phyloP scores from a whole-genome alignment of 2,888 invertebrate genomes.

The Dyspetes luteomarginatus region DNA sequence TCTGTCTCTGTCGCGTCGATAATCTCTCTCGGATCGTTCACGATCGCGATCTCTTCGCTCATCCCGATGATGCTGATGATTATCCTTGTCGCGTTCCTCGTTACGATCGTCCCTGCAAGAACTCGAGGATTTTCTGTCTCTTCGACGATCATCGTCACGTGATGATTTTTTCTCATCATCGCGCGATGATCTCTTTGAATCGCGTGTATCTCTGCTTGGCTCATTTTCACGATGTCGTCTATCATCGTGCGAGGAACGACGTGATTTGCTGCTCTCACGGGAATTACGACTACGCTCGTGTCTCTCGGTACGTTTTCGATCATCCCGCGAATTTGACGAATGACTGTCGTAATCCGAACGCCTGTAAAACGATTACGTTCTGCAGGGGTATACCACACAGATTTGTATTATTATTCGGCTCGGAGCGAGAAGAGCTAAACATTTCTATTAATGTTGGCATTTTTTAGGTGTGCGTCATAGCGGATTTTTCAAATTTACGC shows the following conservation, averaged over 20 bases:
- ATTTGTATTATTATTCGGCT: conserved; percentile 82
- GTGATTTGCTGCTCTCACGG: conserved; percentile 72
- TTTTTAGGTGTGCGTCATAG: conserved; percentile 4
- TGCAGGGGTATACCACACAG: conserved; percentile 83
- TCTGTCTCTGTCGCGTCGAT: conserved; percentile 75
- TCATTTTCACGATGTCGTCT: conserved; percentile 74
- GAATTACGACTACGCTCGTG: conserved; percentile 72
- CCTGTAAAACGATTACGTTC: conserved; percentile 84
- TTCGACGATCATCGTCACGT: conserved; percentile 77
- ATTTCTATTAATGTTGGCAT: conserved; percentile 30
- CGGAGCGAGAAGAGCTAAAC: conserved; percentile 65
- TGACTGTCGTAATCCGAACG: conserved; percentile 79
- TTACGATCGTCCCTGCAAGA: conserved; percentile 74
- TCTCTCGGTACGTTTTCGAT: conserved; percentile 74
- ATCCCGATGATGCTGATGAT: conserved; percentile 78
- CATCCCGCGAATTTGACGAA: conserved; percentile 76
- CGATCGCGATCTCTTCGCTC: conserved; percentile 78
- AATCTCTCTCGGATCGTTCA: conserved; percentile 71
- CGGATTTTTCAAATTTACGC: background rate
- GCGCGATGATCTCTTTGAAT: conserved; percentile 72
- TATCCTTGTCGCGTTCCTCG: conserved; percentile 76
- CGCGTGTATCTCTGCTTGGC: conserved; percentile 74
- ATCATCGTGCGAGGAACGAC: conserved; percentile 77
- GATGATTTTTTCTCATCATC: conserved; percentile 76
- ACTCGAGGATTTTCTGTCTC: conserved; percentile 72